Evolutionary conservation across 2,113 vertebrate genomes (phyloP), one percentile per base, ranked within the genome.

Genomic region (Corythaeola cristata): DNA sequence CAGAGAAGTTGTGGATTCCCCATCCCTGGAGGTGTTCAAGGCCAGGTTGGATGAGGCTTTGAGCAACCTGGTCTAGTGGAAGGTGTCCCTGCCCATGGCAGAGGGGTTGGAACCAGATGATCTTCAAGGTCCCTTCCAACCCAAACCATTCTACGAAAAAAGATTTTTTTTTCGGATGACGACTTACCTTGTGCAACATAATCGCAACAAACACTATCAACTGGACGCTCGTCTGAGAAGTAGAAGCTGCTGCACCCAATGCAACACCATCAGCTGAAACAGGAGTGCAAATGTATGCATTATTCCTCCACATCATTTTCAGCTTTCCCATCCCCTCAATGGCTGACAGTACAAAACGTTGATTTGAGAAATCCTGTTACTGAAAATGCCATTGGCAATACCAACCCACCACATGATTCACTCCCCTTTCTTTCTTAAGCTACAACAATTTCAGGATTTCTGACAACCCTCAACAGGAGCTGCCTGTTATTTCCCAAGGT

Each of bases 161-260:
- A 44, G 12, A 44, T 12, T 44, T 44, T 44, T 41, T 32, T 91
- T 96, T 50, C 56, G 12, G 24, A 69, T 45, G 16, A 58, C 41
- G 33, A 79, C 97, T 97, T 98, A 99, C 99, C 99, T 99, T 99
- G 96, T 99, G 99, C 85, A 99, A 97, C 99, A 99, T 99, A 91
- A 99, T 99, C 1, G 99, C 99, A 91, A 99, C 99, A 90, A 99
- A 99, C 27, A 99, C 99, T 89, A 99, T 99, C 96, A 99, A 98
- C 93, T 99, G 99, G 92, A 99, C 99, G 41, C 99, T 99, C 58
- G 99, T 99, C 97, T 99, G 99, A 86, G 99, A 99, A 53, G 99
- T 99, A 28, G 99, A 99, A 96, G 99, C 99, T 74, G 99, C 99
- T n/a, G 99, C 99, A 91, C 99, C 99, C 45, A 99, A 96, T 12